Evolutionary conservation across 2,888 invertebrate species (phyloP).

Genomic region (Acrobasis repandana): DNA sequence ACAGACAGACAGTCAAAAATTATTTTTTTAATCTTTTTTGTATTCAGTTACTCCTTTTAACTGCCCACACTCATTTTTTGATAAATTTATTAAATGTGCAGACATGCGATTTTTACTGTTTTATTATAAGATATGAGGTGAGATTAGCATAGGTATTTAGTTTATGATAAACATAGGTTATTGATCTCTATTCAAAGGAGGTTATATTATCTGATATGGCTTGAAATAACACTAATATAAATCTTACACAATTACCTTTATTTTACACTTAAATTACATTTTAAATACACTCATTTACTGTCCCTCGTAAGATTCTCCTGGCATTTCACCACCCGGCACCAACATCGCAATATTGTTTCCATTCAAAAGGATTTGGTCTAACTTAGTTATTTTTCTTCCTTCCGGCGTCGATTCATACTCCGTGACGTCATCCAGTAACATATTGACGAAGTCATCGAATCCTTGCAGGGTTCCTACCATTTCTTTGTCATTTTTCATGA

Average conservation of each 20-base stretch:
- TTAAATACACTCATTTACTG: conserved; percentile 38
- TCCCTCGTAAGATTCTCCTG: conserved; percentile 69
- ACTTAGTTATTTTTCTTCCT: conserved; percentile 96
- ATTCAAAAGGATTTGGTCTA: conserved; percentile 98
- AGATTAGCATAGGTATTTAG: not conserved
- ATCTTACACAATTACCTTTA: conserved; percentile 38
- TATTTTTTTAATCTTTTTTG: too few species aligned
- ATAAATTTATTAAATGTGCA: too few species aligned
- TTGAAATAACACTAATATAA: conserved; percentile 10
- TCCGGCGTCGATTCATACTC: conserved; percentile 99
- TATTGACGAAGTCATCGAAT: conserved; percentile 99
- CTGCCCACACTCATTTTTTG: too few species aligned
- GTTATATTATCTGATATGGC: conserved; percentile 26
- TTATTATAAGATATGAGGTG: too few species aligned
- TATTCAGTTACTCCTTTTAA: too few species aligned
- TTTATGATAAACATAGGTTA: not conserved
- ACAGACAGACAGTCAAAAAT: too few species aligned
- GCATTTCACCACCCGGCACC: conserved; percentile 79
- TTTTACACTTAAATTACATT: conserved; percentile 32
- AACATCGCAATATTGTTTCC: conserved; percentile 99
- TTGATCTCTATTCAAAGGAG: not conserved
- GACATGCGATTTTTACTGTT: too few species aligned
- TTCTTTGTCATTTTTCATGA: conserved; percentile 99
- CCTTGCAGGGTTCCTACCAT: conserved; percentile 98
- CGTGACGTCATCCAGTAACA: conserved; percentile 98